phyloP scores from a whole-genome alignment of 2,113 vertebrate genomes.

The Gobiocypris rarus region DNA sequence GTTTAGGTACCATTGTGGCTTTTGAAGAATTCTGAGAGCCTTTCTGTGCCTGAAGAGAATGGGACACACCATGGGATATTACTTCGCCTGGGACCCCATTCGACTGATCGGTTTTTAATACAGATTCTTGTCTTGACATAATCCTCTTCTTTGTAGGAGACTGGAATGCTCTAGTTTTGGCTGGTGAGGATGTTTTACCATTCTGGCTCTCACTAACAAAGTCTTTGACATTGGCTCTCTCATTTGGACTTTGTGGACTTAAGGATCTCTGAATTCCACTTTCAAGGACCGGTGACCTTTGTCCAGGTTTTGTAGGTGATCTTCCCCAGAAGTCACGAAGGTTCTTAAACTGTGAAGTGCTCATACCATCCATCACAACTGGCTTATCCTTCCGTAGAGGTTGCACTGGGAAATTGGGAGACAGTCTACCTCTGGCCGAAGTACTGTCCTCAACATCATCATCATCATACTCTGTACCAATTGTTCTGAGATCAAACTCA shows the following conservation, averaged over 20 bases:
- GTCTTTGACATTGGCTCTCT: constrained; percentile 56
- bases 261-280: constrained; percentile 60
- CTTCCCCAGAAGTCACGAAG: constrained; percentile 87
- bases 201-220: constrained; percentile 39
- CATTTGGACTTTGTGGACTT: constrained; percentile 49
- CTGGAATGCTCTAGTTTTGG: constrained; percentile 52
- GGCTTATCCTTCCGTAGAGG: constrained; percentile 78
- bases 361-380: constrained; percentile 67
- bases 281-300: constrained; percentile 59
- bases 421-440: constrained; percentile 53
- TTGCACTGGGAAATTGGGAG: constrained; percentile 70
- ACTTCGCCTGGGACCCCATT: constrained; percentile 41
- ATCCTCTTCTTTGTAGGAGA: constrained; percentile 55
- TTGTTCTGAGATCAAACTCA: constrained; percentile 67
- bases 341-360: constrained; percentile 81
- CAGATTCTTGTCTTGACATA: constrained; percentile 42
- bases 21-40: constrained; percentile 60
- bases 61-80: constrained; percentile 40
- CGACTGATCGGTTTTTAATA: constrained; percentile 52
- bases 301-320: constrained; percentile 63
- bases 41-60: constrained; percentile 39
- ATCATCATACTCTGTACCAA: constrained; percentile 57
- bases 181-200: constrained; percentile 46
- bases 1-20: constrained; percentile 58
- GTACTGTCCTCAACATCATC: constrained; percentile 59